Evolutionary conservation across 2,888 invertebrate species (phyloP).

Genomic region (Stenodema calcarata): DNA sequence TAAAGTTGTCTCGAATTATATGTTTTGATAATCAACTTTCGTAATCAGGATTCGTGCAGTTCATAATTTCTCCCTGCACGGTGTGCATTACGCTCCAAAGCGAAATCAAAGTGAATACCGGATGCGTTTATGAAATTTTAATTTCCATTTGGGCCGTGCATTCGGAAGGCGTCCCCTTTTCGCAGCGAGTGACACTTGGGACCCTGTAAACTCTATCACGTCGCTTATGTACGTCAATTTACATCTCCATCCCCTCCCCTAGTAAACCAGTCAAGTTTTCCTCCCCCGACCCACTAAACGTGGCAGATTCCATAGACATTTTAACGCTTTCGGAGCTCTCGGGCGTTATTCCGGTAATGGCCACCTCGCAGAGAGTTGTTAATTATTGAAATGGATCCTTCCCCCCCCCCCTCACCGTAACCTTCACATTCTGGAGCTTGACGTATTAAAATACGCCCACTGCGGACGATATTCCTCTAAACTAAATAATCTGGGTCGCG

Average conservation of each 20-base stretch:
- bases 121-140: constrained; percentile 18
- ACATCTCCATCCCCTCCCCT: not conserved
- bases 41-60: too few relatives aligned
- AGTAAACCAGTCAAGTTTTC: not conserved
- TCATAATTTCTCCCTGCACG: not conserved
- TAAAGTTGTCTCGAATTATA: too few relatives aligned
- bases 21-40: too few relatives aligned
- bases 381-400: not conserved
- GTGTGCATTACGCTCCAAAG: not conserved
- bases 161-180: not conserved
- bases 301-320: constrained; percentile 1
- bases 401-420: not conserved
- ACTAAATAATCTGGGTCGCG: not conserved
- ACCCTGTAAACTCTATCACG: constrained; percentile 1
- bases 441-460: not conserved
- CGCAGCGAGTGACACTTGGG: not conserved
- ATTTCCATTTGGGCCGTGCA: constrained; percentile 16
- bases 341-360: not conserved
- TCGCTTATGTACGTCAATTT: constrained; percentile 10
- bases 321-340: not conserved
- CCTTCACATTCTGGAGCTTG: not conserved
- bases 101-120: constrained; percentile 27
- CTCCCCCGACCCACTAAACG: not conserved
- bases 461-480: not conserved
- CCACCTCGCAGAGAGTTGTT: not conserved